Evolutionary conservation across 2,888 invertebrate species (phyloP).

Genomic region (Argyresthia albistria): DNA sequence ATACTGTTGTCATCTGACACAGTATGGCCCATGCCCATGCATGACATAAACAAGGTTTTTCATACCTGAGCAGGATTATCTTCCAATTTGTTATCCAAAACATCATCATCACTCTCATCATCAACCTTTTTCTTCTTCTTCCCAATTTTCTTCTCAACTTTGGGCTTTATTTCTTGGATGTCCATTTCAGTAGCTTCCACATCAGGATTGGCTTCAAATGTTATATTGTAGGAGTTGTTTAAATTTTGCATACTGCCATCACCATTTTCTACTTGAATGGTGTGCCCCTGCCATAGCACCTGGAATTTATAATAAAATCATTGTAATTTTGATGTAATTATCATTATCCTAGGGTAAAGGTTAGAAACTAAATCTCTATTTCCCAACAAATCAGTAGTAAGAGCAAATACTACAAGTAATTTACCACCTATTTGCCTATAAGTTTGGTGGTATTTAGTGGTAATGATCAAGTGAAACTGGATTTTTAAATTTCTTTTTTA

Average conservation of each 20-base stretch:
- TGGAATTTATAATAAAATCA: constrained; percentile 27
- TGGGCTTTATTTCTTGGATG: constrained; percentile 50
- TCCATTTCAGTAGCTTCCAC: constrained; percentile 46
- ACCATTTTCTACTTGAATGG: constrained; percentile 75
- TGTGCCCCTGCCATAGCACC: constrained; percentile 78
- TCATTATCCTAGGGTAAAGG: too few relatives aligned
- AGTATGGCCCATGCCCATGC: neutral
- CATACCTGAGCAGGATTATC: constrained; percentile 75
- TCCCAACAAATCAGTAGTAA: too few relatives aligned
- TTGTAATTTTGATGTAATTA: too few relatives aligned
- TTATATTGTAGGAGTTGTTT: constrained; percentile 46
- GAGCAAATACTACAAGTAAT: too few relatives aligned
- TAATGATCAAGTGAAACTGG: too few relatives aligned
- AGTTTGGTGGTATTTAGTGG: too few relatives aligned
- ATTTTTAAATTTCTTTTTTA: too few relatives aligned
- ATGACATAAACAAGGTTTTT: neutral
- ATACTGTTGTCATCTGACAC: too few relatives aligned
- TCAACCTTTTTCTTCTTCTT: constrained; percentile 68
- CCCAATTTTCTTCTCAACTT: constrained; percentile 59
- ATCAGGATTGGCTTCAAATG: constrained; percentile 36
- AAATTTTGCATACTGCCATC: constrained; percentile 46
- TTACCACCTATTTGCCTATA: too few relatives aligned
- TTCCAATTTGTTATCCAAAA: constrained; percentile 77
- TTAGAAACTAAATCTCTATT: too few relatives aligned
- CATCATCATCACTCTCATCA: constrained; percentile 60